Evolutionary conservation across 2,888 invertebrate genomes (phyloP).

Genomic region (Sycophila texana): DNA sequence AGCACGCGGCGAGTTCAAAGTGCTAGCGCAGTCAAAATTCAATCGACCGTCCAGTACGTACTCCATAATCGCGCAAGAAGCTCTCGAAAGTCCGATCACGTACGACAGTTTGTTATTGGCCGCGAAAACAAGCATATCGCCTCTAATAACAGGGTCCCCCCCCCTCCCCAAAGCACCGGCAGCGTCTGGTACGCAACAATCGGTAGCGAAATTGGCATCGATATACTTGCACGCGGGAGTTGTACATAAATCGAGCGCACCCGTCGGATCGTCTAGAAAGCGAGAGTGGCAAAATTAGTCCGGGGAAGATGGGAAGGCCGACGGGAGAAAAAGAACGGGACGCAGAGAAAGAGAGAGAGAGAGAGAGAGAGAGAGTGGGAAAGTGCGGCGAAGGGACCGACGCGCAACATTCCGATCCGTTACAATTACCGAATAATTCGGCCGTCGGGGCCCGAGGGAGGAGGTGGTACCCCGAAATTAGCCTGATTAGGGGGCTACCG

Average conservation of each 20-base stretch:
- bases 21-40: conserved; percentile 28
- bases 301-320: not conserved
- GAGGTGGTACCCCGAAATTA: conserved; percentile 72
- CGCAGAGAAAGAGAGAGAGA: not conserved
- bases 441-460: conserved; percentile 63
- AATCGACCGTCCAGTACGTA: conserved; percentile 13
- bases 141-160: conserved; percentile 40
- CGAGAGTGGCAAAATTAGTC: conserved; percentile 22
- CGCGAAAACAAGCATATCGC: conserved; percentile 38
- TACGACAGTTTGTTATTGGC: conserved; percentile 51
- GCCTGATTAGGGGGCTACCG: conserved; percentile 76
- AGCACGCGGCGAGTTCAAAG: conserved; percentile 25
- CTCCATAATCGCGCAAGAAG: not conserved
- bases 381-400: not conserved
- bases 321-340: not conserved
- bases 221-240: not conserved
- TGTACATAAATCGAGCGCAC: not conserved
- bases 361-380: conserved; percentile 2
- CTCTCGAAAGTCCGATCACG: conserved; percentile 33
- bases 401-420: conserved; percentile 72
- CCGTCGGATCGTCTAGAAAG: not conserved
- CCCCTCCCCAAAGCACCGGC: not conserved
- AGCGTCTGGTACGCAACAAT: not conserved
- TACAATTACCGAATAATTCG: conserved; percentile 75
- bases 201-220: conserved; percentile 7